A percentile compares a stretch with the other conserved stretches of the same genome.
phyloP scores from a whole-genome alignment of 1,140 invertebrate species.

The Heterodera schachtii region DNA sequence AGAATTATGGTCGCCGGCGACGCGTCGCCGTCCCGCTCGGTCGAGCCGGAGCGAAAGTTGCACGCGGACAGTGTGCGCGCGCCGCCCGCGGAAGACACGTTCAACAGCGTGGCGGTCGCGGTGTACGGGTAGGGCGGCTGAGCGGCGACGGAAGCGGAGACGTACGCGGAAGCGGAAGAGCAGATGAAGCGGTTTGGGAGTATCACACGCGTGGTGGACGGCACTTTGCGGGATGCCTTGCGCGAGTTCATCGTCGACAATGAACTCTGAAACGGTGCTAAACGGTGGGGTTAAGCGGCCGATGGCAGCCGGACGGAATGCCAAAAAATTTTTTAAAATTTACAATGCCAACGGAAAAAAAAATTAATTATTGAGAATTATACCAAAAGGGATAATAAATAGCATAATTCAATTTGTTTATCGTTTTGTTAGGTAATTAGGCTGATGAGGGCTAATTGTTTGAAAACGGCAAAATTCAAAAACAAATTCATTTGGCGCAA shows the following conservation, averaged over 20 bases:
- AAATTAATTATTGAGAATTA: too few species aligned
- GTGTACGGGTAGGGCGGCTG: background rate
- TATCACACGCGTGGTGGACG: constrained; percentile 21
- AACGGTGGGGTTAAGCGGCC: constrained; percentile 13
- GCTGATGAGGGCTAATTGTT: too few species aligned
- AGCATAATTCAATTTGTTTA: too few species aligned
- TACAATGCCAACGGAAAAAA: too few species aligned
- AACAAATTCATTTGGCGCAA: too few species aligned
- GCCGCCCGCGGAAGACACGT: background rate
- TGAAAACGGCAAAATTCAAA: too few species aligned
- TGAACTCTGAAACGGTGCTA: constrained; percentile 55
- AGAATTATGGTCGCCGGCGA: background rate
- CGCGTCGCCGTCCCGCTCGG: background rate
- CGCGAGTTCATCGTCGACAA: constrained; percentile 59
- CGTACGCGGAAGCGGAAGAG: background rate
- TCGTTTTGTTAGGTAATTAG: too few species aligned
- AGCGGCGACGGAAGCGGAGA: background rate
- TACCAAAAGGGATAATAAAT: too few species aligned
- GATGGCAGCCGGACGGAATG: background rate
- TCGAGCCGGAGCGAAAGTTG: constrained; percentile 14
- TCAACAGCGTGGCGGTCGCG: background rate
- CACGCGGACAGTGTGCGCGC: background rate
- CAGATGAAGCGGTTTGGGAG: background rate
- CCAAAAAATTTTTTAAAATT: too few species aligned
- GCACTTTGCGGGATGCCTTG: constrained; percentile 59